Evolutionary conservation across 2,113 vertebrate genomes (phyloP).

Genomic region (Numenius arquata): DNA sequence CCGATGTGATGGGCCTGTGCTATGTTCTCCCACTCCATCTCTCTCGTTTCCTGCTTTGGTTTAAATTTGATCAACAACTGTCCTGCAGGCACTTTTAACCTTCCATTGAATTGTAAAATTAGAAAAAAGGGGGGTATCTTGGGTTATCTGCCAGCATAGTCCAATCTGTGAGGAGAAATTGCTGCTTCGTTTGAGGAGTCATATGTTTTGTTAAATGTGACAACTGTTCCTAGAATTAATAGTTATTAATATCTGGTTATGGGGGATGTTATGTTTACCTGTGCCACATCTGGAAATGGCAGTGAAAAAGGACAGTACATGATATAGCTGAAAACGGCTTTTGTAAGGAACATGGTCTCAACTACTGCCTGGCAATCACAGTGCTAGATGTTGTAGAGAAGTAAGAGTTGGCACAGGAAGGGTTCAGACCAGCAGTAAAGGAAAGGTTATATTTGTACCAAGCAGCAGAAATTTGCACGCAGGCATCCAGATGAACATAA

Average conservation of each 20-base stretch:
- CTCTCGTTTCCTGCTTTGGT: background rate
- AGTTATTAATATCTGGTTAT: background rate
- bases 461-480: background rate
- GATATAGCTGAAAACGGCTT: background rate
- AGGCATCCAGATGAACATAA: rapidly evolving
- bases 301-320: background rate
- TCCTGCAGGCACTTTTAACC: constrained; percentile 12
- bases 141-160: background rate
- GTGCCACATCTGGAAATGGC: background rate
- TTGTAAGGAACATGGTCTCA: background rate
- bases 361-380: background rate
- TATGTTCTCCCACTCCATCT: background rate
- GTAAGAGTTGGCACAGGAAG: background rate
- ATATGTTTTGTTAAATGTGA: background rate
- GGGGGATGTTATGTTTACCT: background rate
- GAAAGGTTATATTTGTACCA: background rate
- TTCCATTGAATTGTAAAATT: background rate
- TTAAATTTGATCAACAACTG: constrained; percentile 42
- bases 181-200: background rate
- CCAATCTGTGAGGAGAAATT: background rate
- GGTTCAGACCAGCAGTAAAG: background rate
- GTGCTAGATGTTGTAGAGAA: background rate
- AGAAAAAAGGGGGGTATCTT: background rate
- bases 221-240: background rate
- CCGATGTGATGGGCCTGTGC: background rate